Evolutionary conservation across 2,113 vertebrate species (phyloP).

Genomic region (Cyanoderma ruficeps): DNA sequence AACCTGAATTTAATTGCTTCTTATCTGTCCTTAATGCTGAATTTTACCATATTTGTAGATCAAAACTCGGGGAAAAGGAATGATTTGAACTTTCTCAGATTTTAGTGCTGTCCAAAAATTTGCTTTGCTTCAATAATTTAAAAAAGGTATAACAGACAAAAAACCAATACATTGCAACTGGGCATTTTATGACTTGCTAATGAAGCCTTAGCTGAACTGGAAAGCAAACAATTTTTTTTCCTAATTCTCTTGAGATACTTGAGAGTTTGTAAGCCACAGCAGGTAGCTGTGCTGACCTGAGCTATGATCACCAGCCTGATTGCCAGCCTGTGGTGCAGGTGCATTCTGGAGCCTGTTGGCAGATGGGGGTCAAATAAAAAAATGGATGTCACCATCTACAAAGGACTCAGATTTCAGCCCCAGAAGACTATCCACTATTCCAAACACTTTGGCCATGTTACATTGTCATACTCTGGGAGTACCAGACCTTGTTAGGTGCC

Average conservation of each 20-base stretch:
- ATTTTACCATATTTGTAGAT: neutral
- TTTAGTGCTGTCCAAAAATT: neutral
- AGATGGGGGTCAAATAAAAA: neutral
- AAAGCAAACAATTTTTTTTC: neutral
- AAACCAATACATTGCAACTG: neutral
- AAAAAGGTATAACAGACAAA: neutral
- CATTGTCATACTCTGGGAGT: neutral
- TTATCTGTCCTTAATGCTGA: neutral
- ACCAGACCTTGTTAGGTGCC: neutral
- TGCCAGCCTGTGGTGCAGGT: neutral
- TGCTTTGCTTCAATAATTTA: neutral
- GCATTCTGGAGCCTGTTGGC: neutral
- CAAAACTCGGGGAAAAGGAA: neutral
- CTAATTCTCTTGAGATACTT: neutral
- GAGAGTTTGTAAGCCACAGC: neutral
- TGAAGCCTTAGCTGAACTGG: neutral
- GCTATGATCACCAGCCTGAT: neutral
- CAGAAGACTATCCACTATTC: neutral
- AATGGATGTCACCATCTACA: neutral
- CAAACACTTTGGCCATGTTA: fast-evolving
- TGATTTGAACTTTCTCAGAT: neutral
- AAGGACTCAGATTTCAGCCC: neutral
- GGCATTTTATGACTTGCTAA: neutral
- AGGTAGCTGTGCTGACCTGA: neutral
- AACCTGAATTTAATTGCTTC: neutral